Base-by-base conservation (phyloP, 2,888 invertebrate species). In the Netelia virgata region DNA sequence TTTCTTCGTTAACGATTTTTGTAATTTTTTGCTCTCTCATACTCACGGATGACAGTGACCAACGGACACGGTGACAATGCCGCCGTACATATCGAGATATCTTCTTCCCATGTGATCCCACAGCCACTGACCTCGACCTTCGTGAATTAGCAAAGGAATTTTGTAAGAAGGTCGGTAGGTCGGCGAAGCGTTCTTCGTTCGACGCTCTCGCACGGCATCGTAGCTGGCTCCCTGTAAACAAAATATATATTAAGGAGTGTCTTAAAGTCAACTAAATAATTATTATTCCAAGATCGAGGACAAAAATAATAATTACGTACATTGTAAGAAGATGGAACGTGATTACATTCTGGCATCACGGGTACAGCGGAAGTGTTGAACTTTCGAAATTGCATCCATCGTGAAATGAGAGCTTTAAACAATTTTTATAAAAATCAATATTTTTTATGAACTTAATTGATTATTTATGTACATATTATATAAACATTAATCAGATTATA, bases 11-110 rank as follows among this genome's bases (percentile, higher is more conserved):
- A 18, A 64, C 11, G 36, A 20, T 14, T 50, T 47, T 47, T 10
- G 9, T 47, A n/a, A 43, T 47, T 68, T 11, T 18, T n/a, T 28
- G 14, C 1, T 20, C 8, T 14, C 18, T 20, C 20, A 9, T 74
- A 95, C 97, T 96, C 95, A 98, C 98, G 99, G 99, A 94, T 99
- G 99, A 92, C 98, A 98, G 93, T 99, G 99, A 23, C 99, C 99
- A 1, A 99, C 98, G 75, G 98, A 98, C 55, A 99, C 98, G 0
- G 99, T 99, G 16, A 98, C 99, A 89, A 99, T 99, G 8, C 99
- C 99, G 5, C 97, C 99, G 92, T 98, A 98, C 95, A 99, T 96
- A 93, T 99, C 99, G 87, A 99, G 95, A 93, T 99, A 99, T 89
- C 98, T 95, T 86, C 95, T 96, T 3, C 98, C 98, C 75, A 96